Evolutionary conservation across 2,888 invertebrate genomes (phyloP).

Genomic region (Andricus curvator): DNA sequence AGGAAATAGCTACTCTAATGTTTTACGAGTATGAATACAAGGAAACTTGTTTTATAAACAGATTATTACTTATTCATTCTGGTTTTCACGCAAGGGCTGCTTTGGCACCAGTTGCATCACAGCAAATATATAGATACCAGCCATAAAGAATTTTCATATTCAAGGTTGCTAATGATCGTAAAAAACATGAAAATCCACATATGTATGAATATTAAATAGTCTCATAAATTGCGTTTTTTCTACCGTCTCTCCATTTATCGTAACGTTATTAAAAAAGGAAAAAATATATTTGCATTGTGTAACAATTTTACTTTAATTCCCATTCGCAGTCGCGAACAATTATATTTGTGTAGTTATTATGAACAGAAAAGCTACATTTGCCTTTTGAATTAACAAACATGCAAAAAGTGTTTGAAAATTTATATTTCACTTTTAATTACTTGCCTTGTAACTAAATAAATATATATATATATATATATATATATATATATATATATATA

Average conservation of each 20-base stretch:
- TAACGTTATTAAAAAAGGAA: neutral
- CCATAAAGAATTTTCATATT: neutral
- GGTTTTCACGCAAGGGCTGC: neutral
- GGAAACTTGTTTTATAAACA: neutral
- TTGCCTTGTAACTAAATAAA: neutral
- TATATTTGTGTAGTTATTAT: neutral
- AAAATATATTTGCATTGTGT: neutral
- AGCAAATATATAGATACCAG: neutral
- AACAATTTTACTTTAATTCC: neutral
- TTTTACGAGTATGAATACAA: neutral
- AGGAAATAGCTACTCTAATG: neutral
- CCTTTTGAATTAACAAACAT: neutral
- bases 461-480: neutral
- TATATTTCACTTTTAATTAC: no score
- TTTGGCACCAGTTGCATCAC: constrained; percentile 29
- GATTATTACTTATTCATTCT: neutral
- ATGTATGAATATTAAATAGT: no score
- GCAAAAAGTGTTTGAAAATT: neutral
- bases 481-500: neutral
- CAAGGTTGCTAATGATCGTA: neutral
- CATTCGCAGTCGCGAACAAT: neutral
- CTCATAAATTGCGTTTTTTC: no score
- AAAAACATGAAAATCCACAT: neutral
- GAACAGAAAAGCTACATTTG: neutral
- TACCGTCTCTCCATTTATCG: neutral